These are phyloP conservation scores for Cistogaster globosa DNA, from an alignment of 2,888 invertebrate genomes.

Conservation along the genomic window DNA sequence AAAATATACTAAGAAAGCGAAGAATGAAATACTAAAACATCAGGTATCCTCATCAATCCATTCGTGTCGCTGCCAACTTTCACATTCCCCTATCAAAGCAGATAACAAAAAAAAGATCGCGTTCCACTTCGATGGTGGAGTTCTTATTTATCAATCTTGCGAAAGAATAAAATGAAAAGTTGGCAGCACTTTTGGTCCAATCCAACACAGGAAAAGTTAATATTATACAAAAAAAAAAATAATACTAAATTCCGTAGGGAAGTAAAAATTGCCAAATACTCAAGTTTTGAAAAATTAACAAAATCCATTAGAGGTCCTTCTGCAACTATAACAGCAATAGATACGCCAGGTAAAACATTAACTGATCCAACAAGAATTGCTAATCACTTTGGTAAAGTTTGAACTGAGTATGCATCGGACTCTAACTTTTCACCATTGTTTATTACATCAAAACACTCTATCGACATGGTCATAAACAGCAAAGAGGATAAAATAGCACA, in stretches of 20 bases:
- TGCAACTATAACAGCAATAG: constrained; percentile 2
- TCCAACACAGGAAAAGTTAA: constrained; percentile 13
- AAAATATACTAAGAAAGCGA: no score
- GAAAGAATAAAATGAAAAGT: constrained; percentile 16
- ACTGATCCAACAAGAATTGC: constrained; percentile 5
- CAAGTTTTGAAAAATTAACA: constrained; percentile 40
- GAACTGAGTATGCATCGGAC: no score
- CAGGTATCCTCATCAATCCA: not conserved
- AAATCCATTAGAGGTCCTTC: constrained; percentile 8
- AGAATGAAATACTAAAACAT: not conserved
- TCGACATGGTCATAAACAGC: no score
- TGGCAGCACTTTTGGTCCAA: constrained; percentile 11
- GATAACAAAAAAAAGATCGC: not conserved
- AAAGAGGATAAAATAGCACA: no score
- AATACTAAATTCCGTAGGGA: constrained; percentile 41
- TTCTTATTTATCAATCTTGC: not conserved
- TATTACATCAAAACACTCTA: no score
- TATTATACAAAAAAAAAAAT: no score
- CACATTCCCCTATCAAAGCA: constrained; percentile 27
- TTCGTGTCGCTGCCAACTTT: not conserved
- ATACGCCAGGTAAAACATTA: not conserved
- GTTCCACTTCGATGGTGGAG: constrained; percentile 23
- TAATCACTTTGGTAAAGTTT: not conserved
- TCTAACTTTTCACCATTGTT: not conserved
- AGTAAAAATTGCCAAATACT: constrained; percentile 26